Evolutionary conservation across 2,113 vertebrate genomes (phyloP).

Genomic region (Oxygymnocypris stewartii): DNA sequence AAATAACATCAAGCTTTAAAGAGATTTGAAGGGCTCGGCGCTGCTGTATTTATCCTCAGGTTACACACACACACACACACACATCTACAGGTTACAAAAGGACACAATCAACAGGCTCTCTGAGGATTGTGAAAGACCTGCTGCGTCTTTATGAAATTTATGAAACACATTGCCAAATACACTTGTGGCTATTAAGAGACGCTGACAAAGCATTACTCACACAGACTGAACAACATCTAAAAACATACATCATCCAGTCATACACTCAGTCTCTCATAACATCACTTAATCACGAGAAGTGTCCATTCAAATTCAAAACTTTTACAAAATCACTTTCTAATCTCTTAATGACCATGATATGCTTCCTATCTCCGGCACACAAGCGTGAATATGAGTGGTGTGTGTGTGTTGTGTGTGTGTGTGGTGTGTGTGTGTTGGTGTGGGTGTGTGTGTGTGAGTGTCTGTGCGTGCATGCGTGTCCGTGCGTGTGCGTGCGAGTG

Average conservation of each 20-base stretch:
- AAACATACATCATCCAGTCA: no score
- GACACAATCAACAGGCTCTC: conserved; percentile 5
- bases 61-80: conserved; percentile 30
- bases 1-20: conserved; percentile 55
- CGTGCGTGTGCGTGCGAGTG: not conserved
- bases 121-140: not conserved
- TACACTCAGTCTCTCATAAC: no score
- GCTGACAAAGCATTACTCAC: not conserved
- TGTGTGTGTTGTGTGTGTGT: not conserved
- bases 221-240: not conserved
- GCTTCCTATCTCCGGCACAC: not conserved
- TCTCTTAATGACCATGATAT: conserved; percentile 18
- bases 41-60: conserved; percentile 47
- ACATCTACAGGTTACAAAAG: not conserved
- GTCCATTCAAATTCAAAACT: not conserved
- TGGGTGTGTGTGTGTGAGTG: not conserved
- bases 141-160: not conserved
- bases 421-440: not conserved
- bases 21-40: conserved; percentile 44
- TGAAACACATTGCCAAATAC: not conserved
- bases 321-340: not conserved
- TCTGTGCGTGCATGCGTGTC: not conserved
- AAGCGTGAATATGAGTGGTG: not conserved
- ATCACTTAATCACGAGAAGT: not conserved
- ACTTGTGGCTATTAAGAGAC: not conserved